Percentiles rank a stretch among this genome's conserved stretches.
These are phyloP conservation scores for Ariolimax columbianus DNA, from an alignment of 2,888 invertebrate species.

Conservation along the genomic window DNA sequence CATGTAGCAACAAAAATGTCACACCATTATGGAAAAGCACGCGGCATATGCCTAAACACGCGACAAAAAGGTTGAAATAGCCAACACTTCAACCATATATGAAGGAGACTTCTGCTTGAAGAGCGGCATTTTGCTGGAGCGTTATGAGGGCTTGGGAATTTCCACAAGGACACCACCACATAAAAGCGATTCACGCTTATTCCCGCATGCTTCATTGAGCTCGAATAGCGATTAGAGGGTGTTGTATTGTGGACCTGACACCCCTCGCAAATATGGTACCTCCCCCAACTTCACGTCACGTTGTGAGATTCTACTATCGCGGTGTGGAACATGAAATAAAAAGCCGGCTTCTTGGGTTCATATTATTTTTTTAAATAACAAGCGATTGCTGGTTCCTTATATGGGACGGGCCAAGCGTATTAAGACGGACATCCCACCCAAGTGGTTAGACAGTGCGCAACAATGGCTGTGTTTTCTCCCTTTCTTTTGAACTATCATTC, in stretches of 20 bases:
- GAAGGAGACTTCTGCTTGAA: not conserved
- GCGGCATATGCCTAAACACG: not conserved
- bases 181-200: slow-evolving; percentile 21
- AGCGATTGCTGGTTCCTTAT: not conserved
- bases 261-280: not conserved
- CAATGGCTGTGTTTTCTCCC: not conserved
- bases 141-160: not conserved
- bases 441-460: not conserved
- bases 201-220: not conserved
- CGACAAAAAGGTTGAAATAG: not conserved
- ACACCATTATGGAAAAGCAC: not conserved
- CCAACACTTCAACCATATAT: slow-evolving; percentile 9
- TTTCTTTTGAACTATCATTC: not conserved
- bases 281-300: not conserved
- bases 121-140: not conserved
- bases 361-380: too few relatives aligned
- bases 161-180: too few relatives aligned
- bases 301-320: too few relatives aligned
- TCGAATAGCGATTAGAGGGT: not conserved
- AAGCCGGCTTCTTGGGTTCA: too few relatives aligned
- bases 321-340: not conserved
- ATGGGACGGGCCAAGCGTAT: not conserved
- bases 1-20: not conserved
- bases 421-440: not conserved
- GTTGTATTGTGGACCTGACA: not conserved